Base-by-base conservation (phyloP, 2,888 invertebrate species). In the Bembecia ichneumoniformis region DNA sequence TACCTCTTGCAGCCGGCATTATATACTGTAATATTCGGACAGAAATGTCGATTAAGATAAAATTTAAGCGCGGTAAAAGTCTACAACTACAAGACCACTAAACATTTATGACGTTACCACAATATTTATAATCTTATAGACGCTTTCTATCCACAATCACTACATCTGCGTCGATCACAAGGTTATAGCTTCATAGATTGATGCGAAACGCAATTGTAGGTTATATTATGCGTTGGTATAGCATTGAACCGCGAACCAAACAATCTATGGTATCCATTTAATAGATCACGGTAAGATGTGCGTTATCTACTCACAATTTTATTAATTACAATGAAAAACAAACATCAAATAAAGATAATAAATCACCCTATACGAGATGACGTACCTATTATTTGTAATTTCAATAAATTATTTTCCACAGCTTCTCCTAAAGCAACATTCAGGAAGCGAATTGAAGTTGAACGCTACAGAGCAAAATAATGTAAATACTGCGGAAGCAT, bases 221-320 rank as follows among this genome's bases (percentile, higher is more conserved):
- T 86, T 86, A 87, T 82, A 82, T 78, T 82, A 82, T 80, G 83
- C 82, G 75, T 83, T 83, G 81, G 71, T 84, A 82, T 81, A 84
- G 66, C 76, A 77, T 76, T 80, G 73, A 79, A 81, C 81, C 64
- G 62, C 57, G 70, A 74, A 71, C 72, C 74, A 83, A 84, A 84
- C 82, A 82, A 80, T 74, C 76, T 79, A 74, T 68, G 66, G 64
- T 62, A 67, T 63, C 64, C 64, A 59, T 64, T 73, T 53, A 64
- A 60, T 55, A 55, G 63, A 60, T 59, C 58, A 49, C 55, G 58
- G 52, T 51, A 54, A 55, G 60, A 53, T 54, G 59, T 28, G 7
- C 15, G 20, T 16, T 52, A 52, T 59, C 64, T 82, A 84, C 83
- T 84, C 84, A 84, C 84, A 74, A 68, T 69, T 68, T 70, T 70